Percentiles rank a stretch among this genome's conserved stretches.
Evolutionary conservation across 2,888 invertebrate genomes (phyloP).

Genomic region (Odontomyia ornata): DNA sequence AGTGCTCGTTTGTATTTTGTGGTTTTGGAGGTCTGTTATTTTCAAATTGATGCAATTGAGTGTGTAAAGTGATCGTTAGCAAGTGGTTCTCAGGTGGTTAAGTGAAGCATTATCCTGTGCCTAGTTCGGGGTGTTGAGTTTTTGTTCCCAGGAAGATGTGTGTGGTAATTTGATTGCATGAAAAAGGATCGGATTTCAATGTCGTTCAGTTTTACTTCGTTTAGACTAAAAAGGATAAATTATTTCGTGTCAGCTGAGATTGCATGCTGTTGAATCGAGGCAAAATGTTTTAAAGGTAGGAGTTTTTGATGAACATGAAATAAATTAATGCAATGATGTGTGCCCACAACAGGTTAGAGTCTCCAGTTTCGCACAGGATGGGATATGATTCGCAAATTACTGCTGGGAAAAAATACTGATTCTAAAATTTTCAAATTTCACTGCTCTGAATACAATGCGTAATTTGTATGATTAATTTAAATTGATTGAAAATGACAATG

Average conservation of each 20-base stretch:
- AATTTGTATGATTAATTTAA: too few relatives aligned
- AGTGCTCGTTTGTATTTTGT: neutral
- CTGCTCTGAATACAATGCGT: too few relatives aligned
- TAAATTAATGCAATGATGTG: too few relatives aligned
- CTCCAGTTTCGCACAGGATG: too few relatives aligned
- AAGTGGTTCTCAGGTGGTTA: neutral
- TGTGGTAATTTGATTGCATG: neutral
- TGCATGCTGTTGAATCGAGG: neutral
- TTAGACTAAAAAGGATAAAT: neutral
- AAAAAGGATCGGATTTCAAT: conserved; percentile 18
- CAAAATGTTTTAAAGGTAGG: neutral
- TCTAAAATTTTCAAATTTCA: too few relatives aligned
- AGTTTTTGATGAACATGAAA: too few relatives aligned
- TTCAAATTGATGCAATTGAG: conserved; percentile 36
- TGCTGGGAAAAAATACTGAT: too few relatives aligned
- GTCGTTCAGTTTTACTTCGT: neutral
- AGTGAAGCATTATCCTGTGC: neutral
- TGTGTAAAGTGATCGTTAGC: conserved; percentile 31
- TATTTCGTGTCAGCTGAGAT: too few relatives aligned
- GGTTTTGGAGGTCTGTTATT: neutral
- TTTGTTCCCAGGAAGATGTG: conserved; percentile 10
- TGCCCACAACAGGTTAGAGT: too few relatives aligned
- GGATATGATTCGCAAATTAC: too few relatives aligned
- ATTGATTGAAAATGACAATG: too few relatives aligned
- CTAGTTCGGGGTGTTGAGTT: neutral